These are phyloP conservation scores for Gerris buenoi DNA, from an alignment of 1,140 invertebrate genomes.

Conservation along the genomic window DNA sequence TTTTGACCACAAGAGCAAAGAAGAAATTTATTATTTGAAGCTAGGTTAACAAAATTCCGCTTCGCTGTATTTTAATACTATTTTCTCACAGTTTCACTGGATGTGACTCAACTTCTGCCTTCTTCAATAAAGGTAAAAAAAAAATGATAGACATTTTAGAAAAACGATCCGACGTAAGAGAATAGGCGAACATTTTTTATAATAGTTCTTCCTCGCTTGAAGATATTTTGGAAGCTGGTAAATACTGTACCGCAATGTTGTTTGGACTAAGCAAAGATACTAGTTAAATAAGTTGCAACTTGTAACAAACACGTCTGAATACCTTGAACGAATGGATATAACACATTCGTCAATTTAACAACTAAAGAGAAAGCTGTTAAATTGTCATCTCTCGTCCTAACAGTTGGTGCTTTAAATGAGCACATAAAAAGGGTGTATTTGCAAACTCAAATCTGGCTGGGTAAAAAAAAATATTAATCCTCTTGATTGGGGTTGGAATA, in stretches of 20 bases:
- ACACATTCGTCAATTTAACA: not conserved
- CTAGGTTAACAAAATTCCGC: conserved; percentile 2
- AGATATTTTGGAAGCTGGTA: not conserved
- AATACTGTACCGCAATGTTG: not conserved
- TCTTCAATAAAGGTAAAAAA: not conserved
- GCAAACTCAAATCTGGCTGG: not conserved
- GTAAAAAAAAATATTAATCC: not conserved
- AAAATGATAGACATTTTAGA: not conserved
- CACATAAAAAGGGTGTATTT: not conserved
- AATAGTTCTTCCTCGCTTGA: not conserved
- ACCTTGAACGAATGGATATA: not conserved
- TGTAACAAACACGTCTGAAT: not conserved
- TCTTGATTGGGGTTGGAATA: not conserved
- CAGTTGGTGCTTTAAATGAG: not conserved
- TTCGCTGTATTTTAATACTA: not conserved
- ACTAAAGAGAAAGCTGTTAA: not conserved
- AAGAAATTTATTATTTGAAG: not conserved
- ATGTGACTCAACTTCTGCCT: not conserved
- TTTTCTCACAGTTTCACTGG: not conserved
- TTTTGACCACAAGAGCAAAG: not conserved
- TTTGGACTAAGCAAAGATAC: not conserved
- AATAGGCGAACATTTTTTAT: not conserved
- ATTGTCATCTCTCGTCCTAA: not conserved
- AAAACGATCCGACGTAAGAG: not conserved
- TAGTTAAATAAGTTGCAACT: not conserved